These are phyloP conservation scores for Lichenostomus cassidix DNA, from an alignment of 2,113 vertebrate species.

Conservation along the genomic window DNA sequence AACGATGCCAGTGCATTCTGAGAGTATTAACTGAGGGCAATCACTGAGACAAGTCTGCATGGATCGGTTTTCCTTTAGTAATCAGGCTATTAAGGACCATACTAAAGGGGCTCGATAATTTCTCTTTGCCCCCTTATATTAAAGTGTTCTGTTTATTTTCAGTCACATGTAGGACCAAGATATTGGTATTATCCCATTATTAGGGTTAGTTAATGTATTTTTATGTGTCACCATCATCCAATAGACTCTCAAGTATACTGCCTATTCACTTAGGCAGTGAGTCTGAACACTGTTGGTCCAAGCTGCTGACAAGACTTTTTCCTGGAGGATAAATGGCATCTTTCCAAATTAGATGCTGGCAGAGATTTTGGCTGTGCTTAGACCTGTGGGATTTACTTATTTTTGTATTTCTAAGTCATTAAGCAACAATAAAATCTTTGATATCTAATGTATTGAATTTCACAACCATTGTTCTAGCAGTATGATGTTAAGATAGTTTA, in stretches of 20 bases:
- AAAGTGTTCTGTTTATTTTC: background rate
- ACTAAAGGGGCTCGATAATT: background rate
- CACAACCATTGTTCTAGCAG: background rate
- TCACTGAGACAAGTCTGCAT: background rate
- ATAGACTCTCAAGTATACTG: background rate
- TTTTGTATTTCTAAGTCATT: constrained; percentile 21
- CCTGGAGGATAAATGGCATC: constrained; percentile 33
- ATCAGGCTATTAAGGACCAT: background rate
- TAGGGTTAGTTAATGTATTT: background rate
- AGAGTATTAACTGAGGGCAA: background rate
- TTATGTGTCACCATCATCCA: background rate
- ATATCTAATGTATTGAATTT: background rate
- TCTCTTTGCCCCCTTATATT: background rate
- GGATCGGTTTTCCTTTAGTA: background rate
- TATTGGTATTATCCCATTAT: background rate
- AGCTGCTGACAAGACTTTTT: constrained; percentile 26
- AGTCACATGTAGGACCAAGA: background rate
- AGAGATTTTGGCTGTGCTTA: constrained; percentile 6
- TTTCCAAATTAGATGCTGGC: constrained; percentile 42
- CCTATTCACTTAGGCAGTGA: constrained; percentile 25
- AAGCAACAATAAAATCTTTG: background rate
- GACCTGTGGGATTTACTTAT: background rate
- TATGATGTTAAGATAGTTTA: background rate
- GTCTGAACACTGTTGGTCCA: background rate
- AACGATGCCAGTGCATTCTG: fast-evolving